phyloP scores from a whole-genome alignment of 2,113 vertebrate species.

The Myanophis thanlyinensis region DNA sequence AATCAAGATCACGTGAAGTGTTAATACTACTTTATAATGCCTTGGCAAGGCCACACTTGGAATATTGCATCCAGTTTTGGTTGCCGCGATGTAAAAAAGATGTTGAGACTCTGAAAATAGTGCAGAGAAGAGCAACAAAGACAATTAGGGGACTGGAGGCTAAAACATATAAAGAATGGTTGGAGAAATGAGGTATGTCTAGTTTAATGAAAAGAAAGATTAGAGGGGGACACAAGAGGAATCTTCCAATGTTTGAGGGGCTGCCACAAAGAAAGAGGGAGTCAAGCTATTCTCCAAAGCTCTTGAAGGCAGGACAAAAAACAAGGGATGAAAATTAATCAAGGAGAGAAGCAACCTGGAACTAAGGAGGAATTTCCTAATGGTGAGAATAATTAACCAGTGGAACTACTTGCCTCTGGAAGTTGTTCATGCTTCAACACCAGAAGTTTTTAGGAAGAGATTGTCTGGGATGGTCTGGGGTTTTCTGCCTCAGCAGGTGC shows the following conservation, averaged over 20 bases:
- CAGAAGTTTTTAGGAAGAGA: not conserved
- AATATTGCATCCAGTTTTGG: not conserved
- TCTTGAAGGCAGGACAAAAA: not conserved
- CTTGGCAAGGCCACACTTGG: not conserved
- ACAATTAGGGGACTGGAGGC: not conserved
- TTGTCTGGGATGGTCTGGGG: not conserved
- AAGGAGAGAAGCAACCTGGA: not conserved
- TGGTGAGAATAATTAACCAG: fast-evolving
- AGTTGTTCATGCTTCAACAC: too few relatives aligned
- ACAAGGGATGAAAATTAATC: fast-evolving
- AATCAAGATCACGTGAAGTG: not conserved
- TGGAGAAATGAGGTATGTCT: not conserved
- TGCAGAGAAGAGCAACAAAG: not conserved
- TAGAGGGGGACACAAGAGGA: fast-evolving
- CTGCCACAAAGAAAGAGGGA: not conserved
- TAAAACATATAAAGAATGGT: not conserved
- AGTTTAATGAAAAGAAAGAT: not conserved
- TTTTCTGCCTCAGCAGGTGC: not conserved
- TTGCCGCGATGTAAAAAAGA: not conserved
- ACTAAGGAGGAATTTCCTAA: not conserved
- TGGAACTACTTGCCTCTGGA: not conserved
- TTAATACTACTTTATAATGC: too few relatives aligned
- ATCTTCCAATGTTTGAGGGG: fast-evolving
- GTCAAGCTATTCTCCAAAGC: not conserved
- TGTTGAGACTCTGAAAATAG: not conserved